phyloP scores from a whole-genome alignment of 2,113 vertebrate species.

The zebrafish (Danio rerio) region DNA sequence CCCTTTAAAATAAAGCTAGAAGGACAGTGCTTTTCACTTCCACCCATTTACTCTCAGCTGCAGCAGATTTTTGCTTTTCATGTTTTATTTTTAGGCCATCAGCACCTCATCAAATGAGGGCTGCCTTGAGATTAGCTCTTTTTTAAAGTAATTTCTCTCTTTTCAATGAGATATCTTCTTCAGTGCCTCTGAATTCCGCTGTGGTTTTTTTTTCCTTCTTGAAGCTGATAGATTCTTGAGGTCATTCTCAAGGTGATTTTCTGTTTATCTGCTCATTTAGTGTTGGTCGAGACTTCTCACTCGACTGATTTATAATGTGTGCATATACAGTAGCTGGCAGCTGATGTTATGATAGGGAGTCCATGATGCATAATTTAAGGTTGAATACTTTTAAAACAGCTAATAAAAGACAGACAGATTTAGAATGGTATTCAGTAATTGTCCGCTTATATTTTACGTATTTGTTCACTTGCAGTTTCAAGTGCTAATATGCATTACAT shows the following conservation, averaged over 20 bases:
- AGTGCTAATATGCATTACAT: neutral
- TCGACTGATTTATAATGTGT: constrained; percentile 16
- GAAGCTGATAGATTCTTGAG: neutral
- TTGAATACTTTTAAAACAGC: neutral
- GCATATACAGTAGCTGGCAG: neutral
- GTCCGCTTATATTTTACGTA: neutral
- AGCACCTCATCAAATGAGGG: neutral
- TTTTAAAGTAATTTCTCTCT: neutral
- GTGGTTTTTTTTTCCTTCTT: neutral
- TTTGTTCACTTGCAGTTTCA: neutral
- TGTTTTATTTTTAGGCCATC: too few relatives aligned
- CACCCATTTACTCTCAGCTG: too few relatives aligned
- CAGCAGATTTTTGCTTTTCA: too few relatives aligned
- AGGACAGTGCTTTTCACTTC: too few relatives aligned
- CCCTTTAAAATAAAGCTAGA: too few relatives aligned
- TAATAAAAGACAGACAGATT: neutral
- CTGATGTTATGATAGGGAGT: constrained; percentile 4
- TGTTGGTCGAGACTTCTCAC: neutral
- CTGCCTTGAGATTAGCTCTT: neutral
- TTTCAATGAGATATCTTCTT: neutral
- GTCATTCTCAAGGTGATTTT: constrained; percentile 32
- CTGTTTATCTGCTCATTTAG: constrained; percentile 16
- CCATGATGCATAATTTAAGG: neutral
- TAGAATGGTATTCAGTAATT: neutral
- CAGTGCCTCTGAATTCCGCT: neutral